These are phyloP conservation scores for Cygnus atratus DNA, from an alignment of 2,113 vertebrate species.

Conservation along the genomic window DNA sequence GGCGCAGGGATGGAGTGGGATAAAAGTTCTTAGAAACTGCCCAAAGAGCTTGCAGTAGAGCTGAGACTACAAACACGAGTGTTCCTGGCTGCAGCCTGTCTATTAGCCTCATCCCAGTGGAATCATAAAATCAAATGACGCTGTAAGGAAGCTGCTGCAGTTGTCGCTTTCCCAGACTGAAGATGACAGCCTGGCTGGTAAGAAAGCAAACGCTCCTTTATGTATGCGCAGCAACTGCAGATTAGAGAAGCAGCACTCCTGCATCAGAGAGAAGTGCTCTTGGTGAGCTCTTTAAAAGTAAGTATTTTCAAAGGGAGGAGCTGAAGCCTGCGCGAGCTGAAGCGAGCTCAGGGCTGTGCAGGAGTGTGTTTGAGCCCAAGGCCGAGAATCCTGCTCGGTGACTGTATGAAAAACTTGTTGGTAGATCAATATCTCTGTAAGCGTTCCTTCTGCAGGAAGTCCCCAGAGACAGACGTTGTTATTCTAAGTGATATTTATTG, in stretches of 20 bases:
- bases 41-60: background rate
- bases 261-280: background rate
- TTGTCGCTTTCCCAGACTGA: background rate
- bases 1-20: background rate
- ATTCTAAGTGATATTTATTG: slow-evolving; percentile 71
- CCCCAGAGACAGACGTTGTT: slow-evolving; percentile 34
- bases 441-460: slow-evolving; percentile 57
- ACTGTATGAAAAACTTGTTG: background rate
- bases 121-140: background rate
- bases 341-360: background rate
- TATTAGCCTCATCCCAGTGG: background rate
- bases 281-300: background rate
- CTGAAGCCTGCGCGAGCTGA: background rate
- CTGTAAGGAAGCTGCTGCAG: background rate
- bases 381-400: background rate
- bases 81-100: background rate
- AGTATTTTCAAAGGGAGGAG: background rate
- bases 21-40: background rate
- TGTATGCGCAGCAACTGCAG: background rate
- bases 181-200: background rate
- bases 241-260: background rate
- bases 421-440: background rate
- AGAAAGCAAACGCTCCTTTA: background rate
- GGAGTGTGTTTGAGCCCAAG: background rate
- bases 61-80: background rate